Percentiles rank a stretch among this genome's conserved stretches.
Conservation (phyloP, 2,888 invertebrate genomes). For the Tortricodes alternella region DNA sequence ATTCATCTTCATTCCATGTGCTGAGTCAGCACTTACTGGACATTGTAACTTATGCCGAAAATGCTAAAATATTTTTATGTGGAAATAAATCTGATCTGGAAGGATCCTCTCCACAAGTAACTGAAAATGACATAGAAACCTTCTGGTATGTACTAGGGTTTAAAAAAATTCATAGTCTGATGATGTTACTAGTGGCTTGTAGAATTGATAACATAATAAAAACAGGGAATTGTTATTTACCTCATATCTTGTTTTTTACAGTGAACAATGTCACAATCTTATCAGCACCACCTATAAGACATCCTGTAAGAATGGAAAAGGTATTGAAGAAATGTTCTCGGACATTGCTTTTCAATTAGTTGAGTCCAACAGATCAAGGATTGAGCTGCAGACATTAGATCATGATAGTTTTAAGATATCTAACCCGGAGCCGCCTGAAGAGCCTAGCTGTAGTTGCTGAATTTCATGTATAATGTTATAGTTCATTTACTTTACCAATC, state of each 20-base stretch:
- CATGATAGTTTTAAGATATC: conserved; percentile 90
- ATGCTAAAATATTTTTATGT: conserved; percentile 96
- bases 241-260: conserved; percentile 74
- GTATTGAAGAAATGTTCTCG: conserved; percentile 94
- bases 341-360: conserved; percentile 93
- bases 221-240: neutral
- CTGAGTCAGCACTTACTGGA: conserved; percentile 96
- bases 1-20: conserved; percentile 95
- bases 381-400: conserved; percentile 91
- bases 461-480: conserved; percentile 3
- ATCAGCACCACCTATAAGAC: conserved; percentile 94
- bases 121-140: conserved; percentile 93
- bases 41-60: conserved; percentile 96
- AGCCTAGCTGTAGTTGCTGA: conserved; percentile 76
- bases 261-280: conserved; percentile 95
- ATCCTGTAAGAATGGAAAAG: conserved; percentile 93
- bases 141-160: conserved; percentile 85
- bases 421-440: conserved; percentile 82
- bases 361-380: conserved; percentile 90
- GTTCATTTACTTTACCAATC: neutral
- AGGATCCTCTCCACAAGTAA: conserved; percentile 88
- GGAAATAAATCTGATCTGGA: conserved; percentile 95
- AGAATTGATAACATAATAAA: too few relatives aligned
- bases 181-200: too few relatives aligned
- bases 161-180: too few relatives aligned